Base-by-base conservation (phyloP, 2,888 invertebrate species). In the Tipula unca region DNA sequence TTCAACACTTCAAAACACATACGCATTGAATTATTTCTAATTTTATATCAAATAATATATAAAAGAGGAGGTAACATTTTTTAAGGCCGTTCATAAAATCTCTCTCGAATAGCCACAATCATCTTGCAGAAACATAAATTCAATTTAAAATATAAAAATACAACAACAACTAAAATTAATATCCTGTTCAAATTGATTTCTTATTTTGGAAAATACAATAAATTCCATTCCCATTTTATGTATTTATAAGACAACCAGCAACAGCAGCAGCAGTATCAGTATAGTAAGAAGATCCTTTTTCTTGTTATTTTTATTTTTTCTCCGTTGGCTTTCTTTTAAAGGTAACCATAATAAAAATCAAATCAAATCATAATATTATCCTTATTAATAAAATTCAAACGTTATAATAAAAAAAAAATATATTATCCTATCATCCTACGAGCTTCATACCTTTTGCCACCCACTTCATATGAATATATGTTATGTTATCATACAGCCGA, bases 361-460 rank as follows among this genome's bases (percentile, higher is more conserved):
- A 69, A 69, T 69, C 69, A 69, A 69, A 69, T 69, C 69, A 25
- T 69, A 69, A 69, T 69, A 69, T 69, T 69, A 69, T 69, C 69
- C 69, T 69, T 69, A 69, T 69, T 69, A 69, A 69, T 69, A 69
- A 69, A 69, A 69, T 69, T 69, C 69, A 69, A 69, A 69, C 69
- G 69, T 20, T 69, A 69, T 69, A 69, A 69, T 69, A 54, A 54
- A 69, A 69, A 48, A 48, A 69, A 69, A 69, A 25, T 69, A 69
- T 69, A 69, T 69, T 69, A 69, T 54, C 48, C 20, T 10, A 69
- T 69, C 69, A 25, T 69, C 69, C 69, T 69, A 69, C 69, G 10
- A 69, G 69, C 8, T 69, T 25, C 25, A 69, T 69, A 69, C 25
- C 25, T 69, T 69, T 69, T 25, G 25, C 69, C 69, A 69, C 69